Percentiles rank a stretch among this genome's conserved stretches.
These are phyloP conservation scores for Mormyrus hasselquistii DNA, from an alignment of 2,797 vertebrate species.

Conservation along the genomic window DNA sequence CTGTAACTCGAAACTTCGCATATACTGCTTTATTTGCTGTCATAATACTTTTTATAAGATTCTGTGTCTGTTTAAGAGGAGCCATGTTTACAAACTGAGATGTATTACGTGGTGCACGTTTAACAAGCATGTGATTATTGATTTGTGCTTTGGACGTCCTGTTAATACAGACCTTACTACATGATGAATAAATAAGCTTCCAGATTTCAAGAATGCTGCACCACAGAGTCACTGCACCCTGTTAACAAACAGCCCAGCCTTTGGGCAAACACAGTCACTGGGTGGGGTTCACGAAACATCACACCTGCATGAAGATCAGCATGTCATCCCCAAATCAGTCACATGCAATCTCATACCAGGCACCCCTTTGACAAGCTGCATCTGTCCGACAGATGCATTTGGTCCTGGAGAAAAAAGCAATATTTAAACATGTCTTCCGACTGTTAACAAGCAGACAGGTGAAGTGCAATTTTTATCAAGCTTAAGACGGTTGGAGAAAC, in stretches of 20 bases:
- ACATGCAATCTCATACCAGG: neutral
- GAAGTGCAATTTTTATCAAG: neutral
- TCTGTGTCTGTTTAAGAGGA: neutral
- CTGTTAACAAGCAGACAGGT: neutral
- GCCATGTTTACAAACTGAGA: neutral
- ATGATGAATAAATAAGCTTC: neutral
- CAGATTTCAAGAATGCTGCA: neutral
- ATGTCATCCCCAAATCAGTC: neutral
- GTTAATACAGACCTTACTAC: neutral
- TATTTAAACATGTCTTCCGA: neutral
- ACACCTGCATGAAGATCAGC: neutral
- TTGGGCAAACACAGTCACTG: neutral
- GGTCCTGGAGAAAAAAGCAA: neutral
- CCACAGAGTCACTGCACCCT: conserved; percentile 3
- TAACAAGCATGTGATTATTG: neutral
- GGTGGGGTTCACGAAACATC: neutral
- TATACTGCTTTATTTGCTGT: neutral
- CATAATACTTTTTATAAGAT: neutral
- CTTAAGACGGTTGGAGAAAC: neutral
- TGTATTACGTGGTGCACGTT: neutral
- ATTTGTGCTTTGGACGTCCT: neutral
- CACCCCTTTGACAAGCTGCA: neutral
- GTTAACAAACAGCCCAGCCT: conserved; percentile 20
- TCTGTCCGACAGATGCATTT: neutral
- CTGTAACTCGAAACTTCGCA: neutral